Conservation (phyloP, 1,140 invertebrate genomes). For the Aphis craccivora region DNA sequence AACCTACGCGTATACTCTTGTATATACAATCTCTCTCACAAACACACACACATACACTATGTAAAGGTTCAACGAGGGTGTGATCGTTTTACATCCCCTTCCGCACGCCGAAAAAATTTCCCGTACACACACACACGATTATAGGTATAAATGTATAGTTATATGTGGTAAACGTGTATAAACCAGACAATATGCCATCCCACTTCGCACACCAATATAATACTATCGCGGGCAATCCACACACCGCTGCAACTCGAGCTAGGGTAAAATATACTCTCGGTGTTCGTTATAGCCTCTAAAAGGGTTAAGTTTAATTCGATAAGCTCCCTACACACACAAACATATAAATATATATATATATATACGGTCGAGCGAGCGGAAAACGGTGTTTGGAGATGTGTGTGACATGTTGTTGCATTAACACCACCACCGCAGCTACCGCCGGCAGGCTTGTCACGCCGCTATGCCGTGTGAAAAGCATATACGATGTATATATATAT, state of each 20-base stretch:
- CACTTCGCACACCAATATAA: neutral
- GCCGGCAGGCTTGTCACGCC: neutral
- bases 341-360: neutral
- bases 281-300: conserved; percentile 25
- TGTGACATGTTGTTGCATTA: conserved; percentile 10
- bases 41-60: neutral
- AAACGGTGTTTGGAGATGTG: neutral
- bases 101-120: neutral
- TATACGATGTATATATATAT: no score
- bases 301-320: neutral
- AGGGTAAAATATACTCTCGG: neutral
- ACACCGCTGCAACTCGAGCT: neutral
- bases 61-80: conserved; percentile 15
- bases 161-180: neutral
- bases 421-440: neutral
- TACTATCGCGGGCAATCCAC: neutral
- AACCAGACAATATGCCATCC: neutral
- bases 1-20: neutral
- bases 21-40: neutral
- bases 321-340: neutral
- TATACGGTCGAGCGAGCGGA: neutral
- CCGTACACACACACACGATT: neutral
- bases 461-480: neutral
- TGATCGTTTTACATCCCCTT: conserved; percentile 39
- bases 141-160: neutral